These are phyloP conservation scores for Pogonocherus hispidulus DNA, from an alignment of 2,888 invertebrate species.

Conservation along the genomic window DNA sequence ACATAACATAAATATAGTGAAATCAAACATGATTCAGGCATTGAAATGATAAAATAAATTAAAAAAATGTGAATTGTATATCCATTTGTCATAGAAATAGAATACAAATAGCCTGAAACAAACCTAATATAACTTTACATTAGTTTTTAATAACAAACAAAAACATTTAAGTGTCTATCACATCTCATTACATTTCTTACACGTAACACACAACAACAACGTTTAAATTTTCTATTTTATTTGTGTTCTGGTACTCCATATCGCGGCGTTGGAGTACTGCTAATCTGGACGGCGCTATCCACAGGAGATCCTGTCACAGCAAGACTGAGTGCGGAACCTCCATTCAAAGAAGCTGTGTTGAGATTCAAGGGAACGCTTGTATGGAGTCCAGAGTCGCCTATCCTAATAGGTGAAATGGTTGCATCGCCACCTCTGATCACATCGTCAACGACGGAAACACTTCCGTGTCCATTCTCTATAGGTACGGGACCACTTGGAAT, in stretches of 20 bases:
- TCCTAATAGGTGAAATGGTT: neutral
- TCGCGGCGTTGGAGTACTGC: neutral
- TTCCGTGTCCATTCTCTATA: neutral
- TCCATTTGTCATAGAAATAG: neutral
- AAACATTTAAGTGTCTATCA: neutral
- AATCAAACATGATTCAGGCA: neutral
- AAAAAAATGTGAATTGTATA: too few species aligned
- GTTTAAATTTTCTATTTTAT: neutral
- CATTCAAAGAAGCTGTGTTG: constrained; percentile 17
- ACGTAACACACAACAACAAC: neutral
- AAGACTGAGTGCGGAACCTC: constrained; percentile 17
- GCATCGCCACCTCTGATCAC: neutral
- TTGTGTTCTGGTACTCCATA: constrained; percentile 1
- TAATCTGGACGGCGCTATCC: neutral
- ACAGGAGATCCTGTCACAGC: neutral
- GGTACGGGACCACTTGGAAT: neutral
- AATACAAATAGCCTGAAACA: constrained; percentile 7
- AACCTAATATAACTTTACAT: neutral
- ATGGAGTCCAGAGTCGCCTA: neutral
- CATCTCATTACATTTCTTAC: neutral
- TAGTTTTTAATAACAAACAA: neutral
- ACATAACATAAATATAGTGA: neutral
- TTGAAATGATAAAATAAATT: neutral
- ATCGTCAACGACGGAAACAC: neutral
- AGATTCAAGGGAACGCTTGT: constrained; percentile 2